These are phyloP conservation scores for Babyrousa celebensis DNA, from an alignment of 2,797 vertebrate species.

Conservation along the genomic window DNA sequence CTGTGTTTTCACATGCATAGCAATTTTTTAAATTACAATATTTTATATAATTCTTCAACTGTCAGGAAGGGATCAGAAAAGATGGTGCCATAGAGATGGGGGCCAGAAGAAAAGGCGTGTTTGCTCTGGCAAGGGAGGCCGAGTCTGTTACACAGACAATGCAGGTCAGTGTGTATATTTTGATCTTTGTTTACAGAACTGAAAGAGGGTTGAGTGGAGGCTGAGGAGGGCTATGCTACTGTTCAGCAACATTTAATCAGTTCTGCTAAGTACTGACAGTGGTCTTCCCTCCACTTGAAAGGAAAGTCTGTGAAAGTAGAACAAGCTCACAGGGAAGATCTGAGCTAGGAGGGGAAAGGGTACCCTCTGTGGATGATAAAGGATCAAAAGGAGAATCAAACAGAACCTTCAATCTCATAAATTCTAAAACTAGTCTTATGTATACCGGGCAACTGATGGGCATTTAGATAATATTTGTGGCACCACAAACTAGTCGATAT, in stretches of 20 bases:
- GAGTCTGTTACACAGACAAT: background rate
- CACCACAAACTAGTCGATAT: too few relatives aligned
- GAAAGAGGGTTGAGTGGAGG: background rate
- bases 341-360: background rate
- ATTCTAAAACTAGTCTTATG: background rate
- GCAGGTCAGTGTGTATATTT: background rate
- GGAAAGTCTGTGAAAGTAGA: background rate
- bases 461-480: slow-evolving; percentile 30
- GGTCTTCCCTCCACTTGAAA: background rate
- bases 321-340: too few relatives aligned
- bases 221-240: background rate
- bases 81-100: background rate
- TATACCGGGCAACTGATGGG: background rate
- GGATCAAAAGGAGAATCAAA: background rate
- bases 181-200: background rate
- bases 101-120: background rate
- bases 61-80: background rate
- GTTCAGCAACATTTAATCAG: background rate
- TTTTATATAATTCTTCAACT: background rate
- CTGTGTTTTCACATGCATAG: background rate
- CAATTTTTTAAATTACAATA: background rate
- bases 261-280: background rate
- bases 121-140: background rate
- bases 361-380: background rate
- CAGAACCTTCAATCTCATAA: background rate